Evolutionary conservation across 1,140 invertebrate genomes (phyloP), one percentile per base, ranked within the genome.

Genomic region (Zaprionus vittiger): DNA sequence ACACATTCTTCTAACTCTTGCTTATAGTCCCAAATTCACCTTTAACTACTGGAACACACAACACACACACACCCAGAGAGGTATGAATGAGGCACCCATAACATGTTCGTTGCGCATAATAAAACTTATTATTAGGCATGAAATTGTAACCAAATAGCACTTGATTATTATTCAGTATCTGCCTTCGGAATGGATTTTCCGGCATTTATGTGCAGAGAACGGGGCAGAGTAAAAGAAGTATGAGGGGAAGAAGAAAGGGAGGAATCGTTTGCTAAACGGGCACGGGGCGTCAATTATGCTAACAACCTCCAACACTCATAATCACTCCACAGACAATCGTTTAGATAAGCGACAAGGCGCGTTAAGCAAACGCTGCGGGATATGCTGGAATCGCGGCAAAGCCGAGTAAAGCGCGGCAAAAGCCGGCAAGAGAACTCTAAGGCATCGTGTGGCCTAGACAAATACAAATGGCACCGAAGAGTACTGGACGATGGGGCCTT

Each of bases 311-410:
- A 79, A 89, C 86, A 90, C 85, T 89, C 85, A 89, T 89, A 89
- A 89, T 89, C 85, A 89, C 85, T 89, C 85, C 85, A 89, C 85
- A 90, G 85, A 87, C 85, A 89, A 90, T 85, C 85, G 85, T 89
- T 89, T 89, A 89, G 85, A 89, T 89, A 89, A 89, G 85, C 78
- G 73, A 57, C 59, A 65, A 76, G 80, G 73, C 80, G 83, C 83
- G 83, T 87, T 90, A 90, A 84, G 85, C 54, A 80, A 89, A 90
- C 85, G 85, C 85, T 89, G 85, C 85, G 76, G 85, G 85, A 89
- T 85, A 89, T 85, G 80, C 78, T 71, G 56, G 44, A 73, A 63
- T 66, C 64, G 69, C 57, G 62, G 68, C 38, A 17, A 62, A 76
- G 78, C 65, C 59, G 41, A 26, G 31, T 9, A 47, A 47, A 47